These are phyloP conservation scores for Coelopa frigida DNA, from an alignment of 1,140 invertebrate species.

Conservation along the genomic window DNA sequence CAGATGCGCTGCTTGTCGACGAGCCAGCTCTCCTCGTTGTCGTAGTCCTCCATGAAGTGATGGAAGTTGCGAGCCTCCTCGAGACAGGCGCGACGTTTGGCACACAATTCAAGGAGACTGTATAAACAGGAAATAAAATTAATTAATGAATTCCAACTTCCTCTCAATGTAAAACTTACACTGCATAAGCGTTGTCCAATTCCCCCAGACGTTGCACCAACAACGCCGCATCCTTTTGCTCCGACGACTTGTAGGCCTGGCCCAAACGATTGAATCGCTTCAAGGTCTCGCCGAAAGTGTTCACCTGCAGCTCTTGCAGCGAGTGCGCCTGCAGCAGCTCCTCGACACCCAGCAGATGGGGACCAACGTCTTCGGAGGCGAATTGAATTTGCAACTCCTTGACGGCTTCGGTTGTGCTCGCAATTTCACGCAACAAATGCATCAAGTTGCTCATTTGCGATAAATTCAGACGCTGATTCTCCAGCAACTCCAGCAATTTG, in stretches of 20 bases:
- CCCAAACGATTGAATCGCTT: constrained; percentile 66
- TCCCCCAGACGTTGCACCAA: constrained; percentile 62
- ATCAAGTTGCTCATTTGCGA: constrained; percentile 69
- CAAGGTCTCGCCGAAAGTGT: constrained; percentile 75
- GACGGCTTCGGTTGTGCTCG: constrained; percentile 76
- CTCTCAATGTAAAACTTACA: constrained; percentile 48
- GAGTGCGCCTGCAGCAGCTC: constrained; percentile 89
- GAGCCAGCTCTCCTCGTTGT: constrained; percentile 89
- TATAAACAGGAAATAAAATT: constrained; percentile 12
- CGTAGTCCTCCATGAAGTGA: constrained; percentile 91
- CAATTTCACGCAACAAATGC: constrained; percentile 84
- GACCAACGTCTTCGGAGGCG: constrained; percentile 80
- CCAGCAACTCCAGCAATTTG: constrained; percentile 73
- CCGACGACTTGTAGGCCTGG: constrained; percentile 48
- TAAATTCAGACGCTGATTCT: constrained; percentile 79
- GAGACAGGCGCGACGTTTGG: constrained; percentile 69
- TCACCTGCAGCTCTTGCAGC: constrained; percentile 83
- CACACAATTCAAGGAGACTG: constrained; percentile 52
- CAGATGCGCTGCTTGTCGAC: constrained; percentile 89
- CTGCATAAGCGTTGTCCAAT: constrained; percentile 64
- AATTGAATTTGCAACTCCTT: constrained; percentile 74
- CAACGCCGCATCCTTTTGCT: constrained; percentile 55
- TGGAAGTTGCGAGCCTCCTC: constrained; percentile 90
- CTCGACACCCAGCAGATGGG: constrained; percentile 87
- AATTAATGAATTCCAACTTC: not conserved